A percentile compares a stretch with the other conserved stretches of the same genome.
These are phyloP conservation scores for Anagrus nilaparvatae DNA, from an alignment of 1,140 invertebrate species.

Conservation along the genomic window DNA sequence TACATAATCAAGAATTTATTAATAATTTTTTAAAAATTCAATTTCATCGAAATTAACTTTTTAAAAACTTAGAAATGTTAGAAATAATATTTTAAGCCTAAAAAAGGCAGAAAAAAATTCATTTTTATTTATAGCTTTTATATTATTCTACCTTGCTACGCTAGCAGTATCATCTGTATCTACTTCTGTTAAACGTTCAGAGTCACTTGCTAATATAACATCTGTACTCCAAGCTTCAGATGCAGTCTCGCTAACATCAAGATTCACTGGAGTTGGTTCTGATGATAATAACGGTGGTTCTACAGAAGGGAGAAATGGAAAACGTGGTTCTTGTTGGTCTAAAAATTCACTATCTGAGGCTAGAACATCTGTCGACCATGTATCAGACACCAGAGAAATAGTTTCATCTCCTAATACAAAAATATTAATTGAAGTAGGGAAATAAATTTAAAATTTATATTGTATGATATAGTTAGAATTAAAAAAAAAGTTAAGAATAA, in stretches of 20 bases:
- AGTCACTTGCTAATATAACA: constrained; percentile 89
- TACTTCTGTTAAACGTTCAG: constrained; percentile 81
- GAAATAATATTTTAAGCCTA: too few relatives aligned
- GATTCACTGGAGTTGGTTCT: constrained; percentile 29
- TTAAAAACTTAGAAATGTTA: too few relatives aligned
- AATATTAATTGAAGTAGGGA: too few relatives aligned
- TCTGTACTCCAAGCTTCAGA: constrained; percentile 97
- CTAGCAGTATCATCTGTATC: constrained; percentile 72
- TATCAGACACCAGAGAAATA: constrained; percentile 90
- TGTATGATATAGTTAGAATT: neutral
- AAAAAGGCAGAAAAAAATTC: too few relatives aligned
- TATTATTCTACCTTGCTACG: constrained; percentile 57
- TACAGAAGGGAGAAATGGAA: constrained; percentile 29
- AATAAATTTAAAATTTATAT: neutral
- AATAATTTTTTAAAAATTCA: too few relatives aligned
- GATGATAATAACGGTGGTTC: constrained; percentile 23
- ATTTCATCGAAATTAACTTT: too few relatives aligned
- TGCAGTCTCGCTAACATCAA: constrained; percentile 79
- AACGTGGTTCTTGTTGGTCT: constrained; percentile 55
- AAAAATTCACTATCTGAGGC: constrained; percentile 89
- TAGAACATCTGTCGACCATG: constrained; percentile 94
- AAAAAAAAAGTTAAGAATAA: neutral
- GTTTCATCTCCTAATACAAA: constrained; percentile 65
- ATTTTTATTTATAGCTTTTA: too few relatives aligned
- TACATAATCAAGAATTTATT: too few relatives aligned